These are phyloP conservation scores for Pipra filicauda DNA, from an alignment of 2,113 vertebrate genomes.

Conservation along the genomic window DNA sequence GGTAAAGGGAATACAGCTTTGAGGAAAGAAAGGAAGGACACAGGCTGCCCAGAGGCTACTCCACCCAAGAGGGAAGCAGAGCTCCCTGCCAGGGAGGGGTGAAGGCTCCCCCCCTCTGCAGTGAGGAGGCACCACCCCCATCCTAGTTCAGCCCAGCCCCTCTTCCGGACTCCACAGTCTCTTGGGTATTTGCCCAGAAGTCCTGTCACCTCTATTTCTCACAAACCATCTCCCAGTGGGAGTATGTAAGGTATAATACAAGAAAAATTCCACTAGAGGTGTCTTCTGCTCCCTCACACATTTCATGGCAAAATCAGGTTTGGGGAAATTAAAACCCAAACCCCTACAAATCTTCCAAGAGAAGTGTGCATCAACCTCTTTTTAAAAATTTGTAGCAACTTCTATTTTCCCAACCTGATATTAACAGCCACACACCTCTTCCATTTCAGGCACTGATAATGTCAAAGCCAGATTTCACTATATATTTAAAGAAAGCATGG, in stretches of 20 bases:
- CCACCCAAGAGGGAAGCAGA: neutral
- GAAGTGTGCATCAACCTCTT: neutral
- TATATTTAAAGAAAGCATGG: neutral
- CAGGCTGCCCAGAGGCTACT: rapidly evolving
- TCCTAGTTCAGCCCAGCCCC: rapidly evolving
- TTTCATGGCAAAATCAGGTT: neutral
- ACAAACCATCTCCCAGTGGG: neutral
- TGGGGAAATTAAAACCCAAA: neutral
- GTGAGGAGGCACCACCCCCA: neutral
- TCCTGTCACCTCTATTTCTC: neutral
- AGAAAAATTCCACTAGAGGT: neutral
- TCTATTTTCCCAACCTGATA: neutral
- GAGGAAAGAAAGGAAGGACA: neutral
- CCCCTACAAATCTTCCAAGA: neutral
- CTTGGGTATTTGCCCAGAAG: neutral
- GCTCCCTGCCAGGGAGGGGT: neutral
- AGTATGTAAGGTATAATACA: neutral
- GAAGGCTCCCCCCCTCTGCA: neutral
- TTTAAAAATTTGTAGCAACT: neutral
- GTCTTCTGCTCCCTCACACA: neutral
- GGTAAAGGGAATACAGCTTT: neutral
- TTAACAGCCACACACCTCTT: neutral
- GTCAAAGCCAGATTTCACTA: neutral
- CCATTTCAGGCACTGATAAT: neutral
- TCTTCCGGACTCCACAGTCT: neutral